phyloP scores from a whole-genome alignment of 37 sponge, comb jelly and placozoan species.

The Aplysina aerophoba region DNA sequence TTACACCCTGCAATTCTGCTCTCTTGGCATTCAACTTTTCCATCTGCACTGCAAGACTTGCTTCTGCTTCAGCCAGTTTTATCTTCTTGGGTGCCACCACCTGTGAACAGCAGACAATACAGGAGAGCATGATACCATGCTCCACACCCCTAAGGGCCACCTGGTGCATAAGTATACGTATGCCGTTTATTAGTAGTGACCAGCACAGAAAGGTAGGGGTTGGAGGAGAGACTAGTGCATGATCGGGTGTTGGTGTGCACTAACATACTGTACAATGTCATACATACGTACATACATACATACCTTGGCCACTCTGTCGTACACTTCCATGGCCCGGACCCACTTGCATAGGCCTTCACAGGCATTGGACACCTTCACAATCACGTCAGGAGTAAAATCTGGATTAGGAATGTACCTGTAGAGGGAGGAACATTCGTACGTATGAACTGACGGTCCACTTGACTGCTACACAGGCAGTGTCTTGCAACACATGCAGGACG shows the following conservation, averaged over 20 bases:
- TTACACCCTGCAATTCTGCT: constrained; percentile 83
- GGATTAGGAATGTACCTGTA: constrained; percentile 84
- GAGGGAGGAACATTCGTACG: not conserved
- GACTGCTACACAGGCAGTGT: too few relatives aligned
- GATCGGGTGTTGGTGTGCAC: too few relatives aligned
- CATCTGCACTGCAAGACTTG: constrained; percentile 88
- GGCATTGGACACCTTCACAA: constrained; percentile 91
- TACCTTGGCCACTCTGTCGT: constrained; percentile 96
- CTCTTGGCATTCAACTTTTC: constrained; percentile 91
- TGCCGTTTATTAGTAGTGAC: too few relatives aligned
- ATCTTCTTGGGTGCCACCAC: constrained; percentile 97
- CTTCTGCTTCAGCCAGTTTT: constrained; percentile 90
- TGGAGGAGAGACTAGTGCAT: too few relatives aligned
- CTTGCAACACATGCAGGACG: too few relatives aligned
- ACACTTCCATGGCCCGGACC: constrained; percentile 98
- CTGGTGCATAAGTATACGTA: too few relatives aligned
- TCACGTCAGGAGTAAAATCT: constrained; percentile 88
- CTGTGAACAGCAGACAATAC: constrained; percentile 14
- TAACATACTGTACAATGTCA: constrained; percentile 23
- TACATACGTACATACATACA: constrained; percentile 4
- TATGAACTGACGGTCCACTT: too few relatives aligned
- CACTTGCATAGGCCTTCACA: constrained; percentile 97
- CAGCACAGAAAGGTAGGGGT: too few relatives aligned
- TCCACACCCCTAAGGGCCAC: too few relatives aligned
- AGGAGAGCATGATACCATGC: not conserved